Base-by-base conservation (phyloP, 2,113 vertebrate genomes). In the Alces alces region DNA sequence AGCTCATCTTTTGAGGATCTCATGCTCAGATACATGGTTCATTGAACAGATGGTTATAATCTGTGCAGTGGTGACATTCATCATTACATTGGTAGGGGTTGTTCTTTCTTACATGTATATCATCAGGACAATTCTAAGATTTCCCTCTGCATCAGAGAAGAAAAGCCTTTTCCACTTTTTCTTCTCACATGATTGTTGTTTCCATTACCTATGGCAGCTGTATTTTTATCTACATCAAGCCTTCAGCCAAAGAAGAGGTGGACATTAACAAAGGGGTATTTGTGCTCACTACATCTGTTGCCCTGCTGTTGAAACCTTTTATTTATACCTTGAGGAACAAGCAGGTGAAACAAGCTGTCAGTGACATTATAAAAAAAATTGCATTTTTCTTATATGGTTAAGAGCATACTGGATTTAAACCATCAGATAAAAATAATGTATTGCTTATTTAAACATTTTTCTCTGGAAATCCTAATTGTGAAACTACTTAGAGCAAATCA, bases 141-240 rank as follows among this genome's bases (percentile, higher is more conserved):
- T 97, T 43, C 94, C 86, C 10, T 96, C 94, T 52, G 45, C 70
- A 43, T 73, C 90, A 97, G 57, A 93, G 92, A 19, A 93, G 91
- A 61, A 98, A 93, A 50, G 86, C 94, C 14, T 98, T 98, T 39
- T 98, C 98, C 6, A 98, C 91, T 2, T 98, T 96, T 66, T 92
- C 96, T n/a, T 97, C 97, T 61, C 96, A 97, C 16, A 92, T 98
- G 80, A 97, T 95, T 82, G 95, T 97, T 2, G 76, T 97, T 47
- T 97, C 97, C 16, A 95, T 98, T 45, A 92, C 76, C 2, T 97
- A 96, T 21, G 93, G 98, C 7, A 97, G 96, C 52, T 91, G 95
- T 14, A 98, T 97, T 15, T 98, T 98, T 57, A 96, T 98, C 64
- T 98, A 97, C 0, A 13, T 96, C 27, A 97, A 97, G 27, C 93